Evolutionary conservation across 1,140 invertebrate genomes (phyloP), one percentile per base, ranked within the genome.

Genomic region (Drosophila littoralis): DNA sequence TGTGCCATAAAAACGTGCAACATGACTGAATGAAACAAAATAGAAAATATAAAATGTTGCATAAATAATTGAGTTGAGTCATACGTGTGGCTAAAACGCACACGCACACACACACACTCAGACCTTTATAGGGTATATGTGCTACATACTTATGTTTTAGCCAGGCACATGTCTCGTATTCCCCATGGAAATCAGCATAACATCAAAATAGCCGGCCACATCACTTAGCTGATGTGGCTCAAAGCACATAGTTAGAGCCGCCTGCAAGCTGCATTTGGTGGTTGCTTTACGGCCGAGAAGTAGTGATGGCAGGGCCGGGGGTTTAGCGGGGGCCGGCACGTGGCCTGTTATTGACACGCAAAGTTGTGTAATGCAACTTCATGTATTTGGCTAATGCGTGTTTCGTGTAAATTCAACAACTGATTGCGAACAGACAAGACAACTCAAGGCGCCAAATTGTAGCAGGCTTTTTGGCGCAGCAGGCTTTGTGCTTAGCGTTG

Each of bases 101-200:
- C 22, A 46, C 15, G 33, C 35, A 50, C 15, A 58, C 4, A 48
- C 3, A 15, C n/a, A 46, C 15, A 35, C 3, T 36, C 17, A 42
- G 3, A 38, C 1, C 22, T 22, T 22, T 3, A 22, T 22, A 22
- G 58, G 6, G 33, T 15, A 40, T 17, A 38, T 43, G 35, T 9
- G 28, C 35, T 15, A 40, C 12, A 42, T 40, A 43, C 32, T 40
- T 65, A 46, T 55, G 51, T 22, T 63, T 33, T 42, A 28, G 13
- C 46, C 15, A 67, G 72, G 77, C 76, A 77, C 82, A 83, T 89
- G 81, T 84, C 69, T 89, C 66, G 77, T 68, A 89, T 88, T 84
- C 88, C 88, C 88, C 72, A 81, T 88, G 88, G 88, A 91, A 91
- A 91, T 91, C 88, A 90, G 66, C 82, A 91, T 91, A 91, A 91